Conservation (phyloP, 2,113 vertebrate species). For the Cheilinus undulatus region DNA sequence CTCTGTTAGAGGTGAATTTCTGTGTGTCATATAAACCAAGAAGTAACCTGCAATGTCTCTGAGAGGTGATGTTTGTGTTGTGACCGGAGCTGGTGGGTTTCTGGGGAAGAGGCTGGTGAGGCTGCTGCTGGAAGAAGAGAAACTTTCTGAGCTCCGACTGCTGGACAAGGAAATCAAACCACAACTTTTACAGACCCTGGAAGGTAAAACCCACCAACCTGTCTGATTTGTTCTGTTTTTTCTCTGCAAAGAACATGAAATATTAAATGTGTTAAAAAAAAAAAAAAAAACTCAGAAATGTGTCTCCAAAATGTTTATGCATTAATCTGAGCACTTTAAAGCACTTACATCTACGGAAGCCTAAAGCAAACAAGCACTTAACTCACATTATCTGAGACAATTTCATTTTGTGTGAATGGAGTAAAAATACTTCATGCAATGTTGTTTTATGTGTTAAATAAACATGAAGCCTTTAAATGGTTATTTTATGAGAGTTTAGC, state of each 20-base stretch:
- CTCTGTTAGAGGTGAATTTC: too few relatives aligned
- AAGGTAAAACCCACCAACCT: slow-evolving; percentile 71
- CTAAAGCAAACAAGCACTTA: too few relatives aligned
- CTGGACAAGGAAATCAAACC: slow-evolving; percentile 85
- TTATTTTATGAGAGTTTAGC: too few relatives aligned
- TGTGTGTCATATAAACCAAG: background rate
- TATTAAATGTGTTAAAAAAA: too few relatives aligned
- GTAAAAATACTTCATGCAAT: too few relatives aligned
- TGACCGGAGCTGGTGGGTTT: slow-evolving; percentile 93
- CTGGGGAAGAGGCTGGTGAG: slow-evolving; percentile 86
- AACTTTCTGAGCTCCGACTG: slow-evolving; percentile 84
- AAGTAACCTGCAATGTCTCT: slow-evolving; percentile 76
- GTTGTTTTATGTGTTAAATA: too few relatives aligned
- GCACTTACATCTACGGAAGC: too few relatives aligned
- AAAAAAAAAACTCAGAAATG: too few relatives aligned
- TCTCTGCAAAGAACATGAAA: background rate
- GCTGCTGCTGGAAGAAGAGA: slow-evolving; percentile 87
- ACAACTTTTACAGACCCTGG: slow-evolving; percentile 65
- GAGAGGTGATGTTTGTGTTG: slow-evolving; percentile 86
- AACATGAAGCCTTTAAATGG: too few relatives aligned
- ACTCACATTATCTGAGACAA: too few relatives aligned
- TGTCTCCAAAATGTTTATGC: background rate
- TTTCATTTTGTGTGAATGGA: too few relatives aligned
- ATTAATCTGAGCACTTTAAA: background rate
- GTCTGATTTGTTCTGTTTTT: background rate